Evolutionary conservation across 2,113 vertebrate genomes (phyloP), one percentile per base, ranked within the genome.

Genomic region (Neolamprologus tretocephalus): DNA sequence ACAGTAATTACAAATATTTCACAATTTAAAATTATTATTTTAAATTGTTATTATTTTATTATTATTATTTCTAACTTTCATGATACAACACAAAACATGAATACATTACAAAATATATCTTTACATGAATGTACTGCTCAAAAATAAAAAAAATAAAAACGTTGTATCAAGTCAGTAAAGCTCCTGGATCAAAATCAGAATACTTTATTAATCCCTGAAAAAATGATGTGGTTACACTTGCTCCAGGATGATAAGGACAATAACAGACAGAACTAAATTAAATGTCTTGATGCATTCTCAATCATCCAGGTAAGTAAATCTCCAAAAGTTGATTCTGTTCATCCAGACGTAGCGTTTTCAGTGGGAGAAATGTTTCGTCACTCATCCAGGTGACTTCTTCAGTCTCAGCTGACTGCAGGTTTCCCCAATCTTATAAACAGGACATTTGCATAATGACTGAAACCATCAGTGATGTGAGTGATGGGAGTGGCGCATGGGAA

Each of bases 291-390:
- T 61, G 14, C 57, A 61, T 61, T 54, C 57, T 61, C 26, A 31
- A 6, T 61, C 57, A 61, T 61, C 14, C 2, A 61, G 57, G 14
- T 17, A 17, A 31, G 5, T 58, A 58, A 58, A 31, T 31, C 26
- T 31, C 57, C 57, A 58, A 31, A 58, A 58, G 14, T 31, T 58
- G 57, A 58, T 58, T 58, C 57, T 31, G 26, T 58, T 31, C 57
- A 58, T 31, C 57, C 0, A 0, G 57, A 58, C 0, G 1, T 9
- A 58, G 26, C 55, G 2, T 31, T 61, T 61, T 61, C 10, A 54
- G 57, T 31, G 14, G 26, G 26, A 9, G 57, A 58, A 17, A 31
- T 0, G 2, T 58, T 58, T 58, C 2, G 0, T 31, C 57, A 31
- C 23, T 28, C 26, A 58, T 16, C 55, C 55, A 57, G 7, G 4